Percentiles rank a stretch among this genome's conserved stretches.
Evolutionary conservation across 2,888 invertebrate species (phyloP).

Genomic region (Hymenopus coronatus): DNA sequence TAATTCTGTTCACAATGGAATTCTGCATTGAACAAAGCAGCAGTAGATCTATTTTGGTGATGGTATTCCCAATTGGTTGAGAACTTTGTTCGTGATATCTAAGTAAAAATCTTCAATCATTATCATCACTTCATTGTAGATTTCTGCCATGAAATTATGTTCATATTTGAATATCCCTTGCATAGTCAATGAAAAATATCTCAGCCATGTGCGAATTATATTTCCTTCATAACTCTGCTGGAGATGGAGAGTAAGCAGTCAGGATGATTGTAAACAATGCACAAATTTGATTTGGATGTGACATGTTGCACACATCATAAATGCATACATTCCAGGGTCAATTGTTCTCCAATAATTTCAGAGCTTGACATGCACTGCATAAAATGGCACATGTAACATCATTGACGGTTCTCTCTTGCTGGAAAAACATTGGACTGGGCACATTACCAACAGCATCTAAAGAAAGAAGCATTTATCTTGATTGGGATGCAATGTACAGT

Average conservation of each 20-base stretch:
- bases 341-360: slow-evolving; percentile 25
- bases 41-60: slow-evolving; percentile 11
- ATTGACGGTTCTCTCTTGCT: slow-evolving; percentile 19
- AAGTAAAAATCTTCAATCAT: slow-evolving; percentile 24
- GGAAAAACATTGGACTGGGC: slow-evolving; percentile 7
- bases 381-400: slow-evolving; percentile 10
- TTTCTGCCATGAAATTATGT: slow-evolving; percentile 12
- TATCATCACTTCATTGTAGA: slow-evolving; percentile 23
- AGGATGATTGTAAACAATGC: slow-evolving; percentile 6
- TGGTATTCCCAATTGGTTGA: slow-evolving; percentile 16
- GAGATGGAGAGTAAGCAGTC: slow-evolving; percentile 36
- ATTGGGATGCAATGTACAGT: slow-evolving; percentile 18
- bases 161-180: slow-evolving; percentile 36
- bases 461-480: slow-evolving; percentile 17
- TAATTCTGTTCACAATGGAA: slow-evolving; percentile 37
- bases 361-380: slow-evolving; percentile 16
- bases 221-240: slow-evolving; percentile 35
- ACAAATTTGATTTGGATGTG: slow-evolving; percentile 26
- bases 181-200: slow-evolving; percentile 35
- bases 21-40: slow-evolving; percentile 31
- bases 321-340: slow-evolving; percentile 15
- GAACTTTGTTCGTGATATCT: slow-evolving; percentile 12
- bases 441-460: slow-evolving; percentile 17
- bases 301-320: slow-evolving; percentile 15
- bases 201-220: slow-evolving; percentile 18